These are phyloP conservation scores for Nemapogon koenigi DNA, from an alignment of 2,888 invertebrate genomes.

Conservation along the genomic window DNA sequence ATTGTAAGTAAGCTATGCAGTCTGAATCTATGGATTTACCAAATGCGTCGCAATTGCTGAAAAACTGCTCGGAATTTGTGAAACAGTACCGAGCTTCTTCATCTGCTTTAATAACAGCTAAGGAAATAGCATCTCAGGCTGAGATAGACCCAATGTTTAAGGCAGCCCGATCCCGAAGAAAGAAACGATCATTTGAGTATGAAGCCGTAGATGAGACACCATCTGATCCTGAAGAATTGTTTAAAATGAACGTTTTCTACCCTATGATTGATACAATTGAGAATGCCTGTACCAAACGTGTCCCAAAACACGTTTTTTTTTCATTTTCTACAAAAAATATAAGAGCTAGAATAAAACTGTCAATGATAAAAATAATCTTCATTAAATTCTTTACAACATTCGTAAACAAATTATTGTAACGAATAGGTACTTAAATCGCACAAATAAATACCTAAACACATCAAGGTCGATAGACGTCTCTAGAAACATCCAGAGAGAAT, in stretches of 20 bases:
- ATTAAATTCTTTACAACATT: no score
- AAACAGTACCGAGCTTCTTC: constrained; percentile 5
- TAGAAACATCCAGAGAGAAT: no score
- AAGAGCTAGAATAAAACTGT: no score
- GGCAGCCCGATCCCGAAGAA: constrained; percentile 14
- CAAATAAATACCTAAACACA: no score
- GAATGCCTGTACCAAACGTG: no score
- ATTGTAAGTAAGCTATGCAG: constrained; percentile 16
- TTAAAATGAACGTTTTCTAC: constrained; percentile 12
- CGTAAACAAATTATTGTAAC: no score
- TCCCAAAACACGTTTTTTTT: no score
- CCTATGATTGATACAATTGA: constrained; percentile 14
- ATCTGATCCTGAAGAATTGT: constrained; percentile 10
- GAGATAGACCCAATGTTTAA: constrained; percentile 8
- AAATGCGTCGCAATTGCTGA: constrained; percentile 13
- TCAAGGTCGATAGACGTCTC: no score
- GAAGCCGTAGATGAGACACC: constrained; percentile 8
- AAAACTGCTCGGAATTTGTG: constrained; percentile 15
- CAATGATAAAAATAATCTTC: no score
- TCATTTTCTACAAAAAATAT: no score
- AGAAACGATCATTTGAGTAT: constrained; percentile 12
- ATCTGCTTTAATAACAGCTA: constrained; percentile 12
- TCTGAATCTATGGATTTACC: constrained; percentile 13
- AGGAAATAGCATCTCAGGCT: constrained; percentile 12
- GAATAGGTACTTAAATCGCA: no score